Evolutionary conservation across 2,113 vertebrate species (phyloP).

Genomic region (Muntiacus muntjak): DNA sequence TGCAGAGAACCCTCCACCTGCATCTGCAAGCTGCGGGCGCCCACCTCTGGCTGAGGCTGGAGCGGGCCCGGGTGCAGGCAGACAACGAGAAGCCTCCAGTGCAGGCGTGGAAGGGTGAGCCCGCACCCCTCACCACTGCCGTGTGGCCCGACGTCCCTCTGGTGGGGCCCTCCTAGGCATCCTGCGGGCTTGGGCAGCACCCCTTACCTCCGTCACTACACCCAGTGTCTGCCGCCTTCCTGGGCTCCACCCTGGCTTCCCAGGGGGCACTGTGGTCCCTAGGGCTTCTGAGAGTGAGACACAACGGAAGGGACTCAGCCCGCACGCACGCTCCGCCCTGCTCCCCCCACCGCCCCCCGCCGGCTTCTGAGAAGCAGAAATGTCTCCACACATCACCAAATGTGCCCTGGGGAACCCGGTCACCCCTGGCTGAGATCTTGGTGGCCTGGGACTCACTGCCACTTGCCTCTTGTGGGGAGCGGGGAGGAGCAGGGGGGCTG

Average conservation of each 20-base stretch:
- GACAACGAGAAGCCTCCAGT: not conserved
- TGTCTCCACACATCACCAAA: not conserved
- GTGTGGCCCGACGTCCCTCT: fast-evolving
- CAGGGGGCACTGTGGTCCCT: fast-evolving
- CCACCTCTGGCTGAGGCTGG: not conserved
- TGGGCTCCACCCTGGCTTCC: not conserved
- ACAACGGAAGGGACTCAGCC: not conserved
- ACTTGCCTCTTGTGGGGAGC: not conserved
- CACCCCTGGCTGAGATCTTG: not conserved
- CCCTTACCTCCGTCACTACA: not conserved
- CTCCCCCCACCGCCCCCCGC: fast-evolving
- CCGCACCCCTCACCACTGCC: fast-evolving
- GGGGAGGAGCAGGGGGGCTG: not conserved
- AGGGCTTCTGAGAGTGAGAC: not conserved
- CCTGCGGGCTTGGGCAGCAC: too few species aligned
- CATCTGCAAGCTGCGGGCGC: not conserved
- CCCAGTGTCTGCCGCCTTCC: not conserved
- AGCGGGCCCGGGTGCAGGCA: fast-evolving
- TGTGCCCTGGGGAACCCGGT: not conserved
- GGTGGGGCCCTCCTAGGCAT: fast-evolving
- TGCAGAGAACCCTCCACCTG: too few species aligned
- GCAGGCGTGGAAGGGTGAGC: not conserved
- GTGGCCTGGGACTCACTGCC: not conserved
- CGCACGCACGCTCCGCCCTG: fast-evolving
- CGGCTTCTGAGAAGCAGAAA: not conserved